Evolutionary conservation across 2,797 vertebrate genomes (phyloP).

Genomic region (Premnoplex brunnescens): DNA sequence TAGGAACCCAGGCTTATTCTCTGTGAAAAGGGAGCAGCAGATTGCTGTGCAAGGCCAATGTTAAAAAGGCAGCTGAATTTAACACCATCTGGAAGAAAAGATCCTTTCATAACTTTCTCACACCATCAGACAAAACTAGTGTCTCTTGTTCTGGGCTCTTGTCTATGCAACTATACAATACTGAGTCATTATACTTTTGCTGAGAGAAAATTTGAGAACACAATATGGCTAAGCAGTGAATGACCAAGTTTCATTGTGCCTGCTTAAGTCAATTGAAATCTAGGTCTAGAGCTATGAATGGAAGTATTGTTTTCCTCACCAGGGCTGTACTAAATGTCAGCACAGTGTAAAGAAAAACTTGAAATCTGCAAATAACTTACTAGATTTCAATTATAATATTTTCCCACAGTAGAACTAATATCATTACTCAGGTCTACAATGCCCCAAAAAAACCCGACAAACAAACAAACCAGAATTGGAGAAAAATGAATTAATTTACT

Average conservation of each 20-base stretch:
- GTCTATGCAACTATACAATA: slow-evolving; percentile 86
- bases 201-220: slow-evolving; percentile 91
- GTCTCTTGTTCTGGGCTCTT: slow-evolving; percentile 85
- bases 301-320: slow-evolving; percentile 80
- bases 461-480: neutral
- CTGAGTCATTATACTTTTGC: slow-evolving; percentile 86
- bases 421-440: slow-evolving; percentile 64
- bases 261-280: slow-evolving; percentile 88
- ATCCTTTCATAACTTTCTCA: slow-evolving; percentile 88
- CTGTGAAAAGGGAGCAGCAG: slow-evolving; percentile 78
- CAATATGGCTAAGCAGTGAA: slow-evolving; percentile 88
- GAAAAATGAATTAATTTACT: slow-evolving; percentile 58
- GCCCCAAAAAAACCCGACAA: neutral
- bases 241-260: slow-evolving; percentile 88
- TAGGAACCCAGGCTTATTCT: slow-evolving; percentile 69
- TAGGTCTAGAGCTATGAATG: slow-evolving; percentile 81
- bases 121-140: slow-evolving; percentile 88
- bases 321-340: slow-evolving; percentile 85
- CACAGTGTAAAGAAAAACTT: slow-evolving; percentile 80
- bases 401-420: slow-evolving; percentile 84
- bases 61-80: slow-evolving; percentile 89
- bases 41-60: slow-evolving; percentile 85
- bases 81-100: slow-evolving; percentile 87
- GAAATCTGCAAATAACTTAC: slow-evolving; percentile 82
- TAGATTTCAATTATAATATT: slow-evolving; percentile 84